Evolutionary conservation across 2,888 invertebrate genomes (phyloP).

Genomic region (Erebia epiphron): DNA sequence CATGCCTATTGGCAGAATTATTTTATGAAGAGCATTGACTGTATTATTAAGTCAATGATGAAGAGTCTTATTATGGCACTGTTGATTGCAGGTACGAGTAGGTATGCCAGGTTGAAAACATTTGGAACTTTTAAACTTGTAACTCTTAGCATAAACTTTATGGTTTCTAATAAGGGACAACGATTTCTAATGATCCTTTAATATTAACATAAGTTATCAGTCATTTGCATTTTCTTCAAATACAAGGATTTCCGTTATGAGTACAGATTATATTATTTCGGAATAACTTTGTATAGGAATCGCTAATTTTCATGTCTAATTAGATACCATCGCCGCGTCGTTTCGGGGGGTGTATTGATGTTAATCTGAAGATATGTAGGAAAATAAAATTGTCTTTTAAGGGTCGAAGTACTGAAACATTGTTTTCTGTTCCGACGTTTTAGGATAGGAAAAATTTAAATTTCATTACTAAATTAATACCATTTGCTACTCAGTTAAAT

Average conservation of each 20-base stretch:
- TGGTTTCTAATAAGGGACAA: conserved; percentile 9
- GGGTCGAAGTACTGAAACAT: too few species aligned
- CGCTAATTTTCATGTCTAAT: conserved; percentile 28
- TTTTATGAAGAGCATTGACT: too few species aligned
- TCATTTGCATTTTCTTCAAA: conserved; percentile 34
- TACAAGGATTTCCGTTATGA: conserved; percentile 38
- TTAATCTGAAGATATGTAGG: conserved; percentile 1
- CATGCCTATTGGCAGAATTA: too few species aligned
- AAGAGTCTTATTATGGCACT: too few species aligned
- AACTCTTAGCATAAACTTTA: neutral
- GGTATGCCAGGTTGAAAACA: too few species aligned
- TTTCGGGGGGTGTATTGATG: conserved; percentile 3
- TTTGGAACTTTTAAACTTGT: too few species aligned
- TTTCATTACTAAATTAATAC: too few species aligned
- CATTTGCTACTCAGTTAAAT: too few species aligned
- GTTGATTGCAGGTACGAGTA: too few species aligned
- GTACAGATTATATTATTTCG: conserved; percentile 24
- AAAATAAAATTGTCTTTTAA: neutral
- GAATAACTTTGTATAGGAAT: conserved; percentile 35
- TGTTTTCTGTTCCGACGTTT: too few species aligned
- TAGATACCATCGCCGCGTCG: neutral
- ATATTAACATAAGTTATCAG: conserved; percentile 19
- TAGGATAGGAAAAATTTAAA: too few species aligned
- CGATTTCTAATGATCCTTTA: conserved; percentile 10
- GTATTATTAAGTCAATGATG: too few species aligned